Evolutionary conservation across 2,113 vertebrate species (phyloP).

Genomic region (Tichodroma muraria): DNA sequence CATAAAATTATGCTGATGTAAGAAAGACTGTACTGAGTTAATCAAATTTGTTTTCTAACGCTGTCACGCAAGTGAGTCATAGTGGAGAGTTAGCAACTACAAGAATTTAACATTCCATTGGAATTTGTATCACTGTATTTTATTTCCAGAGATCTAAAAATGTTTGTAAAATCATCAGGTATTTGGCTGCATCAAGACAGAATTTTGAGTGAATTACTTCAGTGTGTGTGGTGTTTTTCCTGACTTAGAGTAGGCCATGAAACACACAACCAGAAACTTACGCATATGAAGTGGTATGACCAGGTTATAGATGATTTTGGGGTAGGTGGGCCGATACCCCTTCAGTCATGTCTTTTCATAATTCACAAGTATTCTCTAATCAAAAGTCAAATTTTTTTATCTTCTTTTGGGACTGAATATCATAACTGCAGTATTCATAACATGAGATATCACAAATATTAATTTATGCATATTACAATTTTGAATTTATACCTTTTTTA

Average conservation of each 20-base stretch:
- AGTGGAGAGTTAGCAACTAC: background rate
- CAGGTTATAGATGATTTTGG: background rate
- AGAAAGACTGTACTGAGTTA: background rate
- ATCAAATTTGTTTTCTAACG: background rate
- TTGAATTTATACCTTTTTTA: background rate
- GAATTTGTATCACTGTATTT: background rate
- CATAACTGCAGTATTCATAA: background rate
- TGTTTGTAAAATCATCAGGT: background rate
- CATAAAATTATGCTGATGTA: background rate
- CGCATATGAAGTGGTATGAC: accelerated
- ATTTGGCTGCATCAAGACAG: background rate
- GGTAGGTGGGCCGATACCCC: background rate
- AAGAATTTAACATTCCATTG: background rate
- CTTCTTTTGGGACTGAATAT: background rate
- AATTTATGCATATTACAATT: background rate
- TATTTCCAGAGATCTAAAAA: background rate
- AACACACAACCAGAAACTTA: background rate
- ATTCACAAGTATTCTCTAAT: background rate
- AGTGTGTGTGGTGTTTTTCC: background rate
- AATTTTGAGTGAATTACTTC: background rate
- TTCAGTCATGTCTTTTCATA: background rate
- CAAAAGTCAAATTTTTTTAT: background rate
- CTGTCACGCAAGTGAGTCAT: background rate
- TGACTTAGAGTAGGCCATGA: background rate
- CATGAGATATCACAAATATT: accelerated